A percentile compares a stretch with the other conserved stretches of the same genome.
These are phyloP conservation scores for Hippasteria phrygiana DNA, from an alignment of 53 echinoderm and acorn worm genomes.

Conservation along the genomic window DNA sequence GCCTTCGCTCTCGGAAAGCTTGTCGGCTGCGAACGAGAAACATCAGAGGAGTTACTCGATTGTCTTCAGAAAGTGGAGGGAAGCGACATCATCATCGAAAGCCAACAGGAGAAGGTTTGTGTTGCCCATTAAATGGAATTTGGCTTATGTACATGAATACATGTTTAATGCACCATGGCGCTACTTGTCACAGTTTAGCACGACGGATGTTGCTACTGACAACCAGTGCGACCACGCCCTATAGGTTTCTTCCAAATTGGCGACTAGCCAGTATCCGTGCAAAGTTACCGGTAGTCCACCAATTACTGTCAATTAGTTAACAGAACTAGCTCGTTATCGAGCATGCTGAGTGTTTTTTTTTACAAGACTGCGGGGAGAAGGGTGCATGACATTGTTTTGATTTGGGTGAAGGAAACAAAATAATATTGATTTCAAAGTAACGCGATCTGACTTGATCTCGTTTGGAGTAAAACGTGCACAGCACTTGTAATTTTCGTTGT, in stretches of 20 bases:
- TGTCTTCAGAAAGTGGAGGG: constrained; percentile 44
- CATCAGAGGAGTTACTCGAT: constrained; percentile 33
- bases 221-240: too few relatives aligned
- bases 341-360: too few relatives aligned
- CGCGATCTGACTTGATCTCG: not conserved
- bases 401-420: too few relatives aligned
- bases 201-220: too few relatives aligned
- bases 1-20: constrained; percentile 52
- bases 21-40: constrained; percentile 50
- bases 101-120: constrained; percentile 14
- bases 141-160: not conserved
- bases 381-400: too few relatives aligned
- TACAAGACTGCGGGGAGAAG: too few relatives aligned
- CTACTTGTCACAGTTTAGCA: too few relatives aligned
- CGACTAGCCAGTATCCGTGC: too few relatives aligned
- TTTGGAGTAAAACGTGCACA: not conserved
- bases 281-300: too few relatives aligned
- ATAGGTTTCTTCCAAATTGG: too few relatives aligned
- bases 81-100: constrained; percentile 2
- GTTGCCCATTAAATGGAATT: not conserved
- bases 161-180: not conserved
- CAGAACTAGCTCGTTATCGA: too few relatives aligned
- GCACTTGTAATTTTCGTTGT: not conserved
- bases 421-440: not conserved
- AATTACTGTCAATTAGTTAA: too few relatives aligned